A percentile compares a stretch with the other conserved stretches of the same genome.
Evolutionary conservation across 37 sponge, comb jelly and placozoan genomes (phyloP).

Genomic region (Aplysina aerophoba): DNA sequence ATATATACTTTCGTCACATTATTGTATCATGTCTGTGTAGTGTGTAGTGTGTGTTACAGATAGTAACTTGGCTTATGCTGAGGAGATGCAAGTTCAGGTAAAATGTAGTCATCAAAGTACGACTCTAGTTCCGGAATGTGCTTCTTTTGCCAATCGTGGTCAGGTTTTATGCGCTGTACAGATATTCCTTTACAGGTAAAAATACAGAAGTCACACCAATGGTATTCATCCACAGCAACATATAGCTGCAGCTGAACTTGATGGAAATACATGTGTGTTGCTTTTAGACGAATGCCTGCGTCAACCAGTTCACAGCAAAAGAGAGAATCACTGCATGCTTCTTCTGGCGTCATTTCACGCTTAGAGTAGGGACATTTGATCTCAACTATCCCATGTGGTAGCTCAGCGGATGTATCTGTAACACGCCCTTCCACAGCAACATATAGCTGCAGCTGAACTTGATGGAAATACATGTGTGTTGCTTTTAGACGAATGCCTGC

Average conservation of each 20-base stretch:
- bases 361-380: slow-evolving; percentile 44
- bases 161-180: slow-evolving; percentile 39
- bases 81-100: slow-evolving; percentile 21
- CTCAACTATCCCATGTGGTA: no score
- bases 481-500: slow-evolving; percentile 24
- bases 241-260: slow-evolving; percentile 61
- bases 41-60: neutral
- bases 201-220: slow-evolving; percentile 60
- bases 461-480: slow-evolving; percentile 58
- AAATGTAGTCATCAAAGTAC: slow-evolving; percentile 44
- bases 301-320: slow-evolving; percentile 38
- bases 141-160: slow-evolving; percentile 27
- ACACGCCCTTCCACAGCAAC: slow-evolving; percentile 28
- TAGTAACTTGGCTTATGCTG: slow-evolving; percentile 34
- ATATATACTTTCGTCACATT: neutral
- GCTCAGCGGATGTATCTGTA: no score
- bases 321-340: slow-evolving; percentile 32
- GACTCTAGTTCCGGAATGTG: slow-evolving; percentile 26
- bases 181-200: slow-evolving; percentile 42
- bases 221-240: slow-evolving; percentile 20
- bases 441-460: slow-evolving; percentile 60
- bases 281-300: slow-evolving; percentile 18
- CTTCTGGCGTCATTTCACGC: slow-evolving; percentile 32
- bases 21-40: neutral
- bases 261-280: slow-evolving; percentile 48